Evolutionary conservation across 2,797 vertebrate species (phyloP).

Genomic region (Champsocephalus esox): DNA sequence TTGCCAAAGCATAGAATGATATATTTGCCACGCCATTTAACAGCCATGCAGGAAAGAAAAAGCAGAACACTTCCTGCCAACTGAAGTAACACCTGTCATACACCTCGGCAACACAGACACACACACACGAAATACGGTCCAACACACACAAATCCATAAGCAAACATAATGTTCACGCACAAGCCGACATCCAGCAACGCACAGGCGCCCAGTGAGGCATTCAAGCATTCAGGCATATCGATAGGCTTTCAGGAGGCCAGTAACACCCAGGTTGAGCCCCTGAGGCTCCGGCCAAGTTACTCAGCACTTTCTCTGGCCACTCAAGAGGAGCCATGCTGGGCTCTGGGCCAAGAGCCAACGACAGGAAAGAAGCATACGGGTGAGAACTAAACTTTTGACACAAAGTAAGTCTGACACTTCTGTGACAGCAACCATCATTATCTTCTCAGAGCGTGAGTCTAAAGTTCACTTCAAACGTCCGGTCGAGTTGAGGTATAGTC

Average conservation of each 20-base stretch:
- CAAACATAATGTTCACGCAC: slow-evolving; percentile 50
- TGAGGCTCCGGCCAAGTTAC: slow-evolving; percentile 63
- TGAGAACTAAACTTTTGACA: slow-evolving; percentile 62
- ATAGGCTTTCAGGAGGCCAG: slow-evolving; percentile 68
- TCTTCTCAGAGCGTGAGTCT: slow-evolving; percentile 38
- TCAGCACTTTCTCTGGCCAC: slow-evolving; percentile 71
- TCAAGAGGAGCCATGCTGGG: slow-evolving; percentile 57
- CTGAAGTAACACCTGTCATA: slow-evolving; percentile 56
- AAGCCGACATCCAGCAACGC: slow-evolving; percentile 30
- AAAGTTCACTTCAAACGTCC: slow-evolving; percentile 42
- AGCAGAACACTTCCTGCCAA: slow-evolving; percentile 40
- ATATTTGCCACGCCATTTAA: slow-evolving; percentile 50
- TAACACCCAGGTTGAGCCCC: slow-evolving; percentile 68
- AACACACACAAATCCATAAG: slow-evolving; percentile 42
- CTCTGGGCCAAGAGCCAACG: slow-evolving; percentile 50
- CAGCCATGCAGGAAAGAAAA: slow-evolving; percentile 31
- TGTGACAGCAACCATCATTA: slow-evolving; percentile 49
- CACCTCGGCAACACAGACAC: slow-evolving; percentile 3
- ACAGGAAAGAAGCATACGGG: slow-evolving; percentile 39
- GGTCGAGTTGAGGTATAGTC: slow-evolving; percentile 21
- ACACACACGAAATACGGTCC: background rate
- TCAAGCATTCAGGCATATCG: slow-evolving; percentile 61
- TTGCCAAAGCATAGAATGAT: slow-evolving; percentile 13
- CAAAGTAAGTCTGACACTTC: slow-evolving; percentile 52
- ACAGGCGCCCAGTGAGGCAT: slow-evolving; percentile 44